Evolutionary conservation across 2,113 vertebrate species (phyloP).

Genomic region (Pachycephala philippinensis): DNA sequence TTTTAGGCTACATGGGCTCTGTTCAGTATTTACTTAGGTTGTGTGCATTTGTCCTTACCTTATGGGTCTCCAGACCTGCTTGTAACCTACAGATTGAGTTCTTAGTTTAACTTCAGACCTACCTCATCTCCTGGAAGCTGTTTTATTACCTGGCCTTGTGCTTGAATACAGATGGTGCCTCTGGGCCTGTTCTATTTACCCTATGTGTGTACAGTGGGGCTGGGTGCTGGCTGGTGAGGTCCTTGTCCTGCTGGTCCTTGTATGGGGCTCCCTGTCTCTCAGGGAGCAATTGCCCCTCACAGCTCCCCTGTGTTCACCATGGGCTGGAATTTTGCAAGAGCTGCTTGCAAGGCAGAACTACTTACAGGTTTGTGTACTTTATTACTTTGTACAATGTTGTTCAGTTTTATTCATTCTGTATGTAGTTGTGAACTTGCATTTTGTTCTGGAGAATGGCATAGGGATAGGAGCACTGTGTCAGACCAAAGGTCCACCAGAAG

Average conservation of each 20-base stretch:
- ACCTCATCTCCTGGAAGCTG: not conserved
- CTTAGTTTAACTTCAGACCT: not conserved
- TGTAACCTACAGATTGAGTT: not conserved
- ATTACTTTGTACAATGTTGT: fast-evolving
- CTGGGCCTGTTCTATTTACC: not conserved
- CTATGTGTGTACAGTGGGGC: not conserved
- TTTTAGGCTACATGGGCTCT: fast-evolving
- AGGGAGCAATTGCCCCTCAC: not conserved
- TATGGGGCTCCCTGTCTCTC: not conserved
- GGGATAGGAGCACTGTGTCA: not conserved
- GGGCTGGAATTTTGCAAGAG: fast-evolving
- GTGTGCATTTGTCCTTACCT: fast-evolving
- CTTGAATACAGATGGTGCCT: not conserved
- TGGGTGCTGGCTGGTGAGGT: not conserved
- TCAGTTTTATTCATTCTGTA: not conserved
- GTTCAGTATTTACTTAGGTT: fast-evolving
- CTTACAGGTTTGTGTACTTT: not conserved
- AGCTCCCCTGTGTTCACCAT: not conserved
- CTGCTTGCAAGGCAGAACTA: not conserved
- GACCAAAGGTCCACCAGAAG: not conserved
- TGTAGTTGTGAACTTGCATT: not conserved
- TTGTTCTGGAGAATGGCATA: not conserved
- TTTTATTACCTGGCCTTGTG: not conserved
- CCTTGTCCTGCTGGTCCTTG: not conserved
- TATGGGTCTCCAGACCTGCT: fast-evolving